Evolutionary conservation across 2,113 vertebrate species (phyloP).

Genomic region (Coryphaenoides rupestris): DNA sequence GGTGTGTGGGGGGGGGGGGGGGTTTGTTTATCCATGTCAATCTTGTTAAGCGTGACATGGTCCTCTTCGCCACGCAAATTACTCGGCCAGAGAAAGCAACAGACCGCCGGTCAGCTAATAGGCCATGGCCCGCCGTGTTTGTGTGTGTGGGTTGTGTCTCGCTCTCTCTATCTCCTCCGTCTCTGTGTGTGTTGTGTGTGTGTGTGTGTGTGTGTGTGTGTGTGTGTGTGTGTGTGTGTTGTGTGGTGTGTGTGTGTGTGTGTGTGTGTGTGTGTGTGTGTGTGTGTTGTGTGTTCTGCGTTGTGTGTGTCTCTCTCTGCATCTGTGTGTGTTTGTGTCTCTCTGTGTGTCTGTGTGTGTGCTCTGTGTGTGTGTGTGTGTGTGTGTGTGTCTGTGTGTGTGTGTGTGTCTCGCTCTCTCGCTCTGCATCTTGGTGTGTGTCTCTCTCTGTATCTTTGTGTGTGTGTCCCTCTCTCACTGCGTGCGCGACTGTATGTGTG

Average conservation of each 20-base stretch:
- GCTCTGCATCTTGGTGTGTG: not conserved
- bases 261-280: not conserved
- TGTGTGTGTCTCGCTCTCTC: not conserved
- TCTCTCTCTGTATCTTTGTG: not conserved
- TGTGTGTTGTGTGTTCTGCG: too few relatives aligned
- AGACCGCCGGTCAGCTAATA: slow-evolving; percentile 56
- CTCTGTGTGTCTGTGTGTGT: slow-evolving; percentile 6
- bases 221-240: not conserved
- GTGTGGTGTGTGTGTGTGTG: not conserved
- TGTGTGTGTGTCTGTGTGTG: not conserved
- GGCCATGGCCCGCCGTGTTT: slow-evolving; percentile 34
- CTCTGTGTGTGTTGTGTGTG: not conserved
- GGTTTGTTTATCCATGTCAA: slow-evolving; percentile 62
- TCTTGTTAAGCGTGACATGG: slow-evolving; percentile 72
- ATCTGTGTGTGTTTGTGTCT: not conserved
- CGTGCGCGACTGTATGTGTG: slow-evolving; percentile 8
- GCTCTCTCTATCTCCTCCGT: too few relatives aligned
- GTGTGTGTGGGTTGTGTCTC: too few relatives aligned
- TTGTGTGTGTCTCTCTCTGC: slow-evolving; percentile 14
- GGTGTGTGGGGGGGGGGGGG: too few relatives aligned
- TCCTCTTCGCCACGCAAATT: slow-evolving; percentile 65
- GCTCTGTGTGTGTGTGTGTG: not conserved
- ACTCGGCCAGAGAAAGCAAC: slow-evolving; percentile 46
- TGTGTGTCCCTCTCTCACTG: not conserved
- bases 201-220: not conserved